Evolutionary conservation across 2,888 invertebrate genomes (phyloP), one percentile per base, ranked within the genome.

Genomic region (Drosophila vallismaia): DNA sequence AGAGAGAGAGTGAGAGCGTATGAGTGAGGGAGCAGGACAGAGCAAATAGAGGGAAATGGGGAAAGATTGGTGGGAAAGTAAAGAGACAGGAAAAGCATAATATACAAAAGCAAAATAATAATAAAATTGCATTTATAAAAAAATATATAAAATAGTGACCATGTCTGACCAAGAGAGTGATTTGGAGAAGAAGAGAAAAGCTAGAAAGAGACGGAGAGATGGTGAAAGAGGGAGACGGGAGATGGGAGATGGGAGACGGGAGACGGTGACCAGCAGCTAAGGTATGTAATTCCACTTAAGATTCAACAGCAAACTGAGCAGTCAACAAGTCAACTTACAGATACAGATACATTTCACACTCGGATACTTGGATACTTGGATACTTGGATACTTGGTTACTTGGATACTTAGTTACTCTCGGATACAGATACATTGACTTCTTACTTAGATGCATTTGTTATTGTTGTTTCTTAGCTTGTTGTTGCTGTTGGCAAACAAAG

Each of bases 401-500:
- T 19, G 19, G 19, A 1, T 19, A 19, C 19, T 19, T 19, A 2
- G 19, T 19, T 19, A 31, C 48, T 4, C 31, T 33, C 31, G 10
- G 50, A 66, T 38, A 45, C 50, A 19, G 19, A 42, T 42, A 42
- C 44, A 10, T 24, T 24, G 19, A 44, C 44, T 44, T 26, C 50
- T 33, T 12, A 36, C 33, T 38, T 45, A 46, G 54, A 62, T 71
- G 63, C 60, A 70, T 67, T 67, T 68, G 56, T 54, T 60, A 60
- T 48, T 67, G 46, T 29, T 51, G 72, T 33, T 33, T 33, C 10
- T 33, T 10, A n/a, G n/a, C n/a, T 29, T 66, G 19, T 24, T 68
- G 63, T 44, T 68, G 51, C 49, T 72, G 67, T 64, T 79, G 73
- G 46, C 66, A 52, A 75, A 74, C 58, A 79, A 75, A 76, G 74